These are phyloP conservation scores for Hemicordylus capensis DNA, from an alignment of 2,113 vertebrate species.

Conservation along the genomic window DNA sequence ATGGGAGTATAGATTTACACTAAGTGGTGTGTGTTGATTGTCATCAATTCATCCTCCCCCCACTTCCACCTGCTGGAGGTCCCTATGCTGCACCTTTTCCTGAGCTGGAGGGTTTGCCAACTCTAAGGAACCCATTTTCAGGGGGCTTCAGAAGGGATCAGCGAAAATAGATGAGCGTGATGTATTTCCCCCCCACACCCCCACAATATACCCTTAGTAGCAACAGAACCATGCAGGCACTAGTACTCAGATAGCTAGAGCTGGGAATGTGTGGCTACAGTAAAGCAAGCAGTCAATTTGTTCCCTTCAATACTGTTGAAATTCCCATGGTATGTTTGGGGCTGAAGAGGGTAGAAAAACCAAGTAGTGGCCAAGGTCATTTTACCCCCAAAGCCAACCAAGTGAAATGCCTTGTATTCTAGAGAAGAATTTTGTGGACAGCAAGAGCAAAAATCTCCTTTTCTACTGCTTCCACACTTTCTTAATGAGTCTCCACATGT, in stretches of 20 bases:
- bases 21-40: too few species aligned
- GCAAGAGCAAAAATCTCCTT: neutral
- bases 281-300: neutral
- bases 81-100: too few species aligned
- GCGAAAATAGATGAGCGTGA: too few species aligned
- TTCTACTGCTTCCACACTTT: neutral
- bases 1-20: neutral
- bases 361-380: neutral
- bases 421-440: neutral
- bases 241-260: neutral
- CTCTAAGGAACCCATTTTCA: too few species aligned
- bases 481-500: neutral
- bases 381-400: neutral
- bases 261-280: neutral
- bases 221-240: too few species aligned
- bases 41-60: too few species aligned
- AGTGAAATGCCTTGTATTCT: neutral
- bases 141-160: too few species aligned
- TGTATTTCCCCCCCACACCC: too few species aligned
- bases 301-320: neutral
- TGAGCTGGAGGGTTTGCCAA: too few species aligned
- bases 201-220: neutral
- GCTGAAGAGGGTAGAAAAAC: neutral
- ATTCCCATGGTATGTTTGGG: neutral
- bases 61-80: too few species aligned